A percentile compares a stretch with the other conserved stretches of the same genome.
Evolutionary conservation across 2,797 vertebrate species (phyloP).

Genomic region (Nyctibius grandis): DNA sequence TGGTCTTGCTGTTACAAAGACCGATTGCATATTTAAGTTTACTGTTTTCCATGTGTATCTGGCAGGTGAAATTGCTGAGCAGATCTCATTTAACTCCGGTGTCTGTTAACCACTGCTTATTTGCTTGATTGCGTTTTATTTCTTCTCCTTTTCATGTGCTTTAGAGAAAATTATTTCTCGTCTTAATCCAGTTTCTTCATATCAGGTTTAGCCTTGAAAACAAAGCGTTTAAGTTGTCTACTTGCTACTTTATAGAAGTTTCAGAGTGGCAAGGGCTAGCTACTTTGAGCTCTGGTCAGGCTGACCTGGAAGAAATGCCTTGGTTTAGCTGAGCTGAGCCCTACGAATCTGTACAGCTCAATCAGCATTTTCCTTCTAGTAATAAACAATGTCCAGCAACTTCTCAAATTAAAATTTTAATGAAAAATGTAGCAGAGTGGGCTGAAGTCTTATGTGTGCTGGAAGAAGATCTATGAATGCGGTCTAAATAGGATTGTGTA

Average conservation of each 20-base stretch:
- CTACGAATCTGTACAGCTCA: background rate
- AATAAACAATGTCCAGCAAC: background rate
- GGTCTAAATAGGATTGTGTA: background rate
- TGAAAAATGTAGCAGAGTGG: background rate
- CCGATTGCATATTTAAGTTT: fast-evolving
- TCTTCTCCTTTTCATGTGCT: background rate
- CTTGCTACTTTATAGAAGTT: background rate
- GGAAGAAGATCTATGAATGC: background rate
- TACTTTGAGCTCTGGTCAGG: fast-evolving
- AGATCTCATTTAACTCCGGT: background rate
- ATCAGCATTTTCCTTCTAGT: fast-evolving
- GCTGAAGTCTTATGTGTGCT: background rate
- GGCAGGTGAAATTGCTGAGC: background rate
- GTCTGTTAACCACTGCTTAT: background rate
- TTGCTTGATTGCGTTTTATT: background rate
- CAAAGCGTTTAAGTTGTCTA: background rate
- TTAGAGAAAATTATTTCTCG: background rate
- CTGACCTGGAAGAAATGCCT: too few species aligned
- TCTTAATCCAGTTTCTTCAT: background rate
- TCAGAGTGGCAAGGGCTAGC: background rate
- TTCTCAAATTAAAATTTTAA: background rate
- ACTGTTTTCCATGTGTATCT: background rate
- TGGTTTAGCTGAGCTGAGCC: background rate
- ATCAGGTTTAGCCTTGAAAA: background rate
- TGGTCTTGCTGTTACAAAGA: background rate